Evolutionary conservation across 2,888 invertebrate species (phyloP).

Genomic region (Tenthredo livida): DNA sequence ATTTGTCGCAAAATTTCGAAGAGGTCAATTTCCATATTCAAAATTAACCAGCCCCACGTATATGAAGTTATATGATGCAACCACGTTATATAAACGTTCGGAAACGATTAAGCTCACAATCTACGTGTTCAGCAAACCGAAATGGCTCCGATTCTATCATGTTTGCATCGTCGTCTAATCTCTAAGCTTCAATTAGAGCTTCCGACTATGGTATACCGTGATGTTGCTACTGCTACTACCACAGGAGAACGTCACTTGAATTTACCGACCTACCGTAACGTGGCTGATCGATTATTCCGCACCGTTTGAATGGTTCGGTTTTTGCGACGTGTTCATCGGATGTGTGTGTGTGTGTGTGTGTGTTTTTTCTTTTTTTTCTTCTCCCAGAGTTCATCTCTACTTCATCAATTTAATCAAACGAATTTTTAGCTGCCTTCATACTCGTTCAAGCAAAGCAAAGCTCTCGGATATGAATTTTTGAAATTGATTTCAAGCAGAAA

Average conservation of each 20-base stretch:
- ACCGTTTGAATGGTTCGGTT: neutral
- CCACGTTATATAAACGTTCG: neutral
- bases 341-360: no score
- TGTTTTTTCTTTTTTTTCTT: neutral
- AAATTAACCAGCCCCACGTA: neutral
- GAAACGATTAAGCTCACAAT: neutral
- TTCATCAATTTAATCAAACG: no score
- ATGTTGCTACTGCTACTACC: neutral
- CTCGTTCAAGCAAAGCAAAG: neutral
- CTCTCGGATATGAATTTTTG: neutral
- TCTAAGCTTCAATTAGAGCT: constrained; percentile 34
- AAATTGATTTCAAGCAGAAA: neutral
- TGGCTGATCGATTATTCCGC: constrained; percentile 2
- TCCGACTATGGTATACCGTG: neutral
- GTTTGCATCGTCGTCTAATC: constrained; percentile 36
- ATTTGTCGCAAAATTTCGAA: constrained; percentile 18
- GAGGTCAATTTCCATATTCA: neutral
- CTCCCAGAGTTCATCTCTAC: no score
- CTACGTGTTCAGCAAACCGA: constrained; percentile 11
- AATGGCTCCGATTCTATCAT: neutral
- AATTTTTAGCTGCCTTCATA: neutral
- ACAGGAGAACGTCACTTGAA: neutral
- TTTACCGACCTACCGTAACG: constrained; percentile 39
- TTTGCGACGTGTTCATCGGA: neutral
- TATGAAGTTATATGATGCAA: neutral